These are phyloP conservation scores for Aleiodes leptofemur DNA, from an alignment of 2,888 invertebrate genomes.

Conservation along the genomic window DNA sequence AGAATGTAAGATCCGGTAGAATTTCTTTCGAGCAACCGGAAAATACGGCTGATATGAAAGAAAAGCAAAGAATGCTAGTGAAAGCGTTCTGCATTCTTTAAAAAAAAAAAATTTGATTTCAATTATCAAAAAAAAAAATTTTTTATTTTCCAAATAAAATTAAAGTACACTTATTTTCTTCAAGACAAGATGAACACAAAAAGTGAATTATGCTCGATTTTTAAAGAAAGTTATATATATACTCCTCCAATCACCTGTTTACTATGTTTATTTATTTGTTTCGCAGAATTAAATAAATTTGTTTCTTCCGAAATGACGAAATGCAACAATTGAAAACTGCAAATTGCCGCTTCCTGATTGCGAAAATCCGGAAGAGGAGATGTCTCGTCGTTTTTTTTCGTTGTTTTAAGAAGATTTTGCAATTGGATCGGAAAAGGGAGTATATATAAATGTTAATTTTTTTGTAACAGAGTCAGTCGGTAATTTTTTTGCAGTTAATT, in stretches of 20 bases:
- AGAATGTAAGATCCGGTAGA: slow-evolving; percentile 63
- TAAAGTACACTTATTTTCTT: neutral
- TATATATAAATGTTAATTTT: slow-evolving; percentile 29
- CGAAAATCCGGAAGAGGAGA: slow-evolving; percentile 16
- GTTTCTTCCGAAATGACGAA: slow-evolving; percentile 1
- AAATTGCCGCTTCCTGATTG: neutral
- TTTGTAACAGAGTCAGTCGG: slow-evolving; percentile 22
- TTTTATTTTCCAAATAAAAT: neutral
- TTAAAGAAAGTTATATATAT: slow-evolving; percentile 12
- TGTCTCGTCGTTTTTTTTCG: neutral
- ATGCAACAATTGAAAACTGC: neutral
- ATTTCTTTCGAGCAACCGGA: slow-evolving; percentile 44
- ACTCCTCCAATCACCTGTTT: neutral
- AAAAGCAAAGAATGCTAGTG: slow-evolving; percentile 53
- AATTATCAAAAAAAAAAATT: neutral
- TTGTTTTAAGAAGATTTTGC: neutral
- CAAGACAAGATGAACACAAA: neutral
- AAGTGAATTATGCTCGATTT: no score
- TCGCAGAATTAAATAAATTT: neutral
- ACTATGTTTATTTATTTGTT: neutral
- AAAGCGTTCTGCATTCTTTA: slow-evolving; percentile 57
- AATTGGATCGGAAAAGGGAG: slow-evolving; percentile 1
- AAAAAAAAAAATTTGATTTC: neutral
- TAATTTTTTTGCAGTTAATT: neutral
- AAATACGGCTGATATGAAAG: slow-evolving; percentile 42